These are phyloP conservation scores for Elaeidobius kamerunicus DNA, from an alignment of 2,888 invertebrate genomes.

Conservation along the genomic window DNA sequence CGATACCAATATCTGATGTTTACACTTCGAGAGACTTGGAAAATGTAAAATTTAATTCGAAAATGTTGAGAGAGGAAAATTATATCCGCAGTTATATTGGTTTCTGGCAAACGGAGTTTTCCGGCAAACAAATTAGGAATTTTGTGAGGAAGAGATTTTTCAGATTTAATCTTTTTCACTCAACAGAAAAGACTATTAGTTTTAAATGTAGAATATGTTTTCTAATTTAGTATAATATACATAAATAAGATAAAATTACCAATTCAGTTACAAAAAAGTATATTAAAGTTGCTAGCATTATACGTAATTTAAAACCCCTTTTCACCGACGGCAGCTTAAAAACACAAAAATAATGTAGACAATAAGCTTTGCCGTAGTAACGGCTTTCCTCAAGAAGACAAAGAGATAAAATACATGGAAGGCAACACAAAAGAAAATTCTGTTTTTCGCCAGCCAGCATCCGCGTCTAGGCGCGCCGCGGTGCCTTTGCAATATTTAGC, in stretches of 20 bases:
- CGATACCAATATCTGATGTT: constrained; percentile 43
- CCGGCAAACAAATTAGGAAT: not conserved
- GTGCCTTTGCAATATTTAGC: constrained; percentile 19
- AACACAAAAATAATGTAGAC: constrained; percentile 24
- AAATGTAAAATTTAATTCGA: constrained; percentile 42
- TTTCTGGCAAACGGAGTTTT: constrained; percentile 3
- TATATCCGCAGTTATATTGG: constrained; percentile 16
- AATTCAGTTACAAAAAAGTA: too few species aligned
- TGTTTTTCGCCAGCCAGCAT: constrained; percentile 12
- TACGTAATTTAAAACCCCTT: constrained; percentile 6
- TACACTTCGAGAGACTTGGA: constrained; percentile 41
- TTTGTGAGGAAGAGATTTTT: too few species aligned
- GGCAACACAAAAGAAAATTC: constrained; percentile 22
- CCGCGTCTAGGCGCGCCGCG: constrained; percentile 10
- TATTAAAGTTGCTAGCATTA: too few species aligned
- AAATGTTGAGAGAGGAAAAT: constrained; percentile 31
- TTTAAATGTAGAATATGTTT: too few species aligned
- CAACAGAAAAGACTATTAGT: too few species aligned
- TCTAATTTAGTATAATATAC: too few species aligned
- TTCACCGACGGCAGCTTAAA: constrained; percentile 11
- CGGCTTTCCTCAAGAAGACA: constrained; percentile 21
- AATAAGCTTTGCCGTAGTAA: constrained; percentile 26
- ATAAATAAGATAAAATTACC: too few species aligned
- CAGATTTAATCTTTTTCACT: too few species aligned
- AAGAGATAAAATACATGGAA: constrained; percentile 25